Evolutionary conservation across 2,797 vertebrate species (phyloP), one percentile per base, ranked within the genome.

Genomic region (Poecilia velifera): DNA sequence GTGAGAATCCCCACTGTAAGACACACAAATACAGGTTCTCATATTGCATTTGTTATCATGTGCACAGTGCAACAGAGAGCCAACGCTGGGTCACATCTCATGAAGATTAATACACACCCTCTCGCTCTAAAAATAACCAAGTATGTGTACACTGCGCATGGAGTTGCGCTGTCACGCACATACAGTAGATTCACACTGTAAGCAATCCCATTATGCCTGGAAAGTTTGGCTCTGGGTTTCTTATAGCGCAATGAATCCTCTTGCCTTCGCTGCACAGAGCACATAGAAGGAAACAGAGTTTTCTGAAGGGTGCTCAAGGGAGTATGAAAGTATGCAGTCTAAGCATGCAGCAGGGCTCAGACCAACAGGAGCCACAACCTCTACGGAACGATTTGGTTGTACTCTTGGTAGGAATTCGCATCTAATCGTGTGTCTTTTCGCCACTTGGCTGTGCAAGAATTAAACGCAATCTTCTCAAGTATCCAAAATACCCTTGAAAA

Each of bases 1-100:
- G 90, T 94, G 95, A 90, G 94, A 93, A 91, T 95, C 94, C 91
- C 91, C 93, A 89, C 95, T 96, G 94, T 89, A 94, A 95, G 89
- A 93, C 89, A 95, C 90, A 94, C 90, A 94, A 90, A 93, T 90
- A 89, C 87, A 93, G 78, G 84, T 84, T 82, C 88, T 92, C 88
- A 93, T 90, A 73, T 91, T 90, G 73, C 81, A 64, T 83, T 91
- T 87, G 89, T 89, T 91, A 89, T 91, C 88, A 82, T 83, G 59
- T 84, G 80, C 80, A 89, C 84, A 86, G 84, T 51, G 75, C 72
- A 79, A 81, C 13, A 84, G 72, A 80, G 76, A 80, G 76, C 76
- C 68, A 87, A 90, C 74, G 78, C 79, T 1, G 78, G 73, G 64
- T 64, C 80, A 82, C 39, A 0, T 70, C 77, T 82, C 79, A 84